Percentiles rank a stretch among this genome's conserved stretches.
Conservation (phyloP, 53 echinoderm and acorn worm genomes). For the Crossaster papposus region DNA sequence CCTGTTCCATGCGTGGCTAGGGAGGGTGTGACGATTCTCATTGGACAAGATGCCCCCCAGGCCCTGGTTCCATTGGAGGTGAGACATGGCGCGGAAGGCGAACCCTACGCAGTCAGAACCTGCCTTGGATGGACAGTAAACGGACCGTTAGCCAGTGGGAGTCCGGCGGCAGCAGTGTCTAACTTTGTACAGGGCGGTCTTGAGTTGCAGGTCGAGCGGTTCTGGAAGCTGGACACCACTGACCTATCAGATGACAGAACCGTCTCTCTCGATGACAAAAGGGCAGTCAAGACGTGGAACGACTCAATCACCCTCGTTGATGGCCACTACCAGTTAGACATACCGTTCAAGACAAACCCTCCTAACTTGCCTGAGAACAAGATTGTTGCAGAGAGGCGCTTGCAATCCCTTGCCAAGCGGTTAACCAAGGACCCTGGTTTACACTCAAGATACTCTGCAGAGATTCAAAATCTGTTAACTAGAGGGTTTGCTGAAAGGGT, state of each 20-base stretch:
- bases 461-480: slow-evolving; percentile 9
- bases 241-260: slow-evolving; percentile 57
- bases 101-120: slow-evolving; percentile 65
- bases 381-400: slow-evolving; percentile 52
- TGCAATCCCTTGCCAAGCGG: slow-evolving; percentile 49
- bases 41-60: slow-evolving; percentile 70
- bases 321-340: slow-evolving; percentile 68
- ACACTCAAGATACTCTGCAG: slow-evolving; percentile 30
- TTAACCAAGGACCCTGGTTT: slow-evolving; percentile 55
- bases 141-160: slow-evolving; percentile 31
- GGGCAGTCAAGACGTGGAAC: slow-evolving; percentile 61
- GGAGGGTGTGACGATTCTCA: slow-evolving; percentile 52
- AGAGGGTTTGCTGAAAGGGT: background rate
- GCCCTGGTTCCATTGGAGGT: slow-evolving; percentile 64
- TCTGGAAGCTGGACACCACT: slow-evolving; percentile 67
- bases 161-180: background rate
- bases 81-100: slow-evolving; percentile 31
- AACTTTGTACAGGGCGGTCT: slow-evolving; percentile 43
- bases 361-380: slow-evolving; percentile 57
- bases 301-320: slow-evolving; percentile 32
- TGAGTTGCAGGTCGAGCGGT: slow-evolving; percentile 47
- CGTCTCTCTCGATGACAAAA: slow-evolving; percentile 66
- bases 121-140: slow-evolving; percentile 69
- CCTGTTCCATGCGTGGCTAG: slow-evolving; percentile 24
- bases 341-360: slow-evolving; percentile 51